phyloP scores from a whole-genome alignment of 2,797 vertebrate species.

The Mallotus villosus region DNA sequence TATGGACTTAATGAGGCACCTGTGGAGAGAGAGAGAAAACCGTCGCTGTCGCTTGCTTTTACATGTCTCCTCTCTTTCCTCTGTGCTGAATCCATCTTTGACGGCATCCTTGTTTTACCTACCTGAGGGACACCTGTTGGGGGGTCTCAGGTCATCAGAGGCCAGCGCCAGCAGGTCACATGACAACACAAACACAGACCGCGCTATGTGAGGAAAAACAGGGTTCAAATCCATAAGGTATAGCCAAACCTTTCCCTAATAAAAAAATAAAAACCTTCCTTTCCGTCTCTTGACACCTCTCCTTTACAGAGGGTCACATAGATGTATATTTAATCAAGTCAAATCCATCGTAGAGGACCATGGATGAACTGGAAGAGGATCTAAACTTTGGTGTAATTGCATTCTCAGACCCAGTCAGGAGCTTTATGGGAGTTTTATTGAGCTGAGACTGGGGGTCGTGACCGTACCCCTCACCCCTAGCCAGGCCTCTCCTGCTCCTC shows the following conservation, averaged over 20 bases:
- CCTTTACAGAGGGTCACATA: not conserved
- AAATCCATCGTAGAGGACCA: constrained; percentile 25
- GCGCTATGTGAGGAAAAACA: constrained; percentile 18
- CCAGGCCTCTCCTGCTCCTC: constrained; percentile 22
- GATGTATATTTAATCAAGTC: constrained; percentile 1
- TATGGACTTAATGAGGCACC: not conserved
- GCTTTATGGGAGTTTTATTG: constrained; percentile 49
- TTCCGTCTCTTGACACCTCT: constrained; percentile 26
- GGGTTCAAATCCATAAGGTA: constrained; percentile 37
- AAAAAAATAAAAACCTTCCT: constrained; percentile 36
- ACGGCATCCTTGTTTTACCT: not conserved
- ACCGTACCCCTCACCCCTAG: constrained; percentile 29
- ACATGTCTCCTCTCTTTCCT: constrained; percentile 12
- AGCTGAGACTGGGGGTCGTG: constrained; percentile 54
- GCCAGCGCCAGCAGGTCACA: constrained; percentile 23
- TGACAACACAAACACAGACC: constrained; percentile 44
- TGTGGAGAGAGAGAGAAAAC: not conserved
- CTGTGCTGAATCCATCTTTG: constrained; percentile 8
- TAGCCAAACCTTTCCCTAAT: constrained; percentile 20
- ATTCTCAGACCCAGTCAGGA: constrained; percentile 34
- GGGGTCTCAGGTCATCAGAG: not conserved
- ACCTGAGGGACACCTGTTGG: constrained; percentile 15
- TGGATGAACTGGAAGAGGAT: constrained; percentile 32
- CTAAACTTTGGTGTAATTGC: constrained; percentile 37
- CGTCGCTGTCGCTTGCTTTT: not conserved